phyloP scores from a whole-genome alignment of 2,797 vertebrate genomes.

The Pseudochirops cupreus region DNA sequence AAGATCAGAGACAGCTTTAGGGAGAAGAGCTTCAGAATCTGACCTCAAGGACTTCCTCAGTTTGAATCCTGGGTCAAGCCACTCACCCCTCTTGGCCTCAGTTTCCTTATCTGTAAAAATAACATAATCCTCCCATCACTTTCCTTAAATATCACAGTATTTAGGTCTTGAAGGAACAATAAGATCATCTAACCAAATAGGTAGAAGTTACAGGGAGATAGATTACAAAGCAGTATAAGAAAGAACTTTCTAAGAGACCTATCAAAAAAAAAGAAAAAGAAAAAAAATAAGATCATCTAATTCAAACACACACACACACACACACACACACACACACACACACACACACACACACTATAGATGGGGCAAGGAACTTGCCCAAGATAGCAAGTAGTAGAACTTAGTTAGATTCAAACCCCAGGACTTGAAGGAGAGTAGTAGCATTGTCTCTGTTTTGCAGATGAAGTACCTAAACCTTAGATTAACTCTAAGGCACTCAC shows the following conservation, averaged over 20 bases:
- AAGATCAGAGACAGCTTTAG: background rate
- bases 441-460: background rate
- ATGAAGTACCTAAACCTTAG: constrained; percentile 21
- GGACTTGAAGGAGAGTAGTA: background rate
- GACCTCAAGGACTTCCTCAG: background rate
- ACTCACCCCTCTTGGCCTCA: background rate
- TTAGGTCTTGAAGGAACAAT: background rate
- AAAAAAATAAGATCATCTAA: background rate
- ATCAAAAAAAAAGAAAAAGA: too few species aligned
- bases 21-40: background rate
- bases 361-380: background rate
- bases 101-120: constrained; percentile 39
- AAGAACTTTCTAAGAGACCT: too few species aligned
- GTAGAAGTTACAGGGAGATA: too few species aligned
- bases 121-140: background rate
- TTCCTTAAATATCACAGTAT: background rate
- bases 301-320: background rate
- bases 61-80: background rate
- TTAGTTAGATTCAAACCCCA: background rate
- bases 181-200: background rate
- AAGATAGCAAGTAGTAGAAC: background rate
- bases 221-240: too few species aligned
- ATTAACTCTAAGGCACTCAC: background rate
- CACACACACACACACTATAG: background rate
- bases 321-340: background rate